Conservation (phyloP, 1,140 invertebrate species). For the Aphidius ervi region DNA sequence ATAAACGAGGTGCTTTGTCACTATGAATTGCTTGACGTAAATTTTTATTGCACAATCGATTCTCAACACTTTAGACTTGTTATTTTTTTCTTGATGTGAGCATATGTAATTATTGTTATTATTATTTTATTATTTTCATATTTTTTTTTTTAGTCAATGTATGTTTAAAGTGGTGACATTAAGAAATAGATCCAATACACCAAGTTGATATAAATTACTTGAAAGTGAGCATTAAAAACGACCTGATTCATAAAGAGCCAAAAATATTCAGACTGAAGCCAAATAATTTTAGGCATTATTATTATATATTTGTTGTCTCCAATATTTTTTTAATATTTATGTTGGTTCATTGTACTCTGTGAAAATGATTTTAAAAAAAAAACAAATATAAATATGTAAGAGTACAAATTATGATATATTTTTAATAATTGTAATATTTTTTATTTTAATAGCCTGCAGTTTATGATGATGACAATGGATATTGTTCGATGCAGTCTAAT, state of each 20-base stretch:
- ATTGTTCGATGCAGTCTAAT: constrained; percentile 29
- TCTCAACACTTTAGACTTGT: neutral
- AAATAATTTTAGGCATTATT: constrained; percentile 33
- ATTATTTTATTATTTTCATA: too few species aligned
- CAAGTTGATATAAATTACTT: constrained; percentile 34
- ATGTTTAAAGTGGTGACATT: constrained; percentile 27
- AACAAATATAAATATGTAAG: too few species aligned
- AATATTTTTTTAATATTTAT: constrained; percentile 13
- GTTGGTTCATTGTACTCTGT: constrained; percentile 16
- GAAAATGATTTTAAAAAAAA: neutral
- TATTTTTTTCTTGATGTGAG: neutral
- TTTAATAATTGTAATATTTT: too few species aligned
- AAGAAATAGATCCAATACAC: constrained; percentile 33
- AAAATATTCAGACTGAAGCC: constrained; percentile 34
- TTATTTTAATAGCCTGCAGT: too few species aligned
- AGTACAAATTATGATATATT: too few species aligned
- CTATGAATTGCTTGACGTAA: constrained; percentile 5
- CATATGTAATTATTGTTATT: neutral
- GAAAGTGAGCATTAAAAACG: constrained; percentile 27
- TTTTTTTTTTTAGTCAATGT: neutral
- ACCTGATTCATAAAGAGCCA: constrained; percentile 36
- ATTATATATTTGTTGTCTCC: constrained; percentile 2
- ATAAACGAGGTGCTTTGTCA: constrained; percentile 11
- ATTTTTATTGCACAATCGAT: constrained; percentile 8
- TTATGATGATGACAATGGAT: constrained; percentile 34